phyloP scores from a whole-genome alignment of 2,113 vertebrate species.

The Pimephales promelas region DNA sequence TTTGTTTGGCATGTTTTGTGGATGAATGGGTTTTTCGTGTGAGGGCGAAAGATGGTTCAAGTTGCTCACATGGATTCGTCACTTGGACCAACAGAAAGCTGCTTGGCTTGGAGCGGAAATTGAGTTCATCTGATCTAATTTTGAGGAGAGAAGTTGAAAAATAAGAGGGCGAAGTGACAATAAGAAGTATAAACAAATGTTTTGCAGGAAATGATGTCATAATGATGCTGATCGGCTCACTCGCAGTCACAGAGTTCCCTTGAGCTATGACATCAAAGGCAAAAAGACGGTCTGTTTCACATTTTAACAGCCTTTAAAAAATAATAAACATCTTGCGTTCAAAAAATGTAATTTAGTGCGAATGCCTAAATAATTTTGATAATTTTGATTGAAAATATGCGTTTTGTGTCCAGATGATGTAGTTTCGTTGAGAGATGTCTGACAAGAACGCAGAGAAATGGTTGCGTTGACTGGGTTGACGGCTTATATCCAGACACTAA shows the following conservation, averaged over 20 bases:
- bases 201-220: too few species aligned
- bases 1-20: not conserved
- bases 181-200: too few species aligned
- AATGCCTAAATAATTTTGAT: not conserved
- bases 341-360: not conserved
- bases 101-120: not conserved
- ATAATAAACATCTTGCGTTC: not conserved
- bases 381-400: not conserved
- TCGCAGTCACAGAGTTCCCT: not conserved
- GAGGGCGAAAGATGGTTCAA: not conserved
- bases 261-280: not conserved
- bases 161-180: not conserved
- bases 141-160: not conserved
- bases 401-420: not conserved
- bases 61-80: not conserved
- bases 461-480: not conserved
- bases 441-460: not conserved
- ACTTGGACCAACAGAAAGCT: not conserved
- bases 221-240: too few species aligned
- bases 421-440: not conserved
- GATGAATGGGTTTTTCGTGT: not conserved
- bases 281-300: too few species aligned
- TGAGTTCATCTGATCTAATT: too few species aligned
- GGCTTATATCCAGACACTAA: not conserved
- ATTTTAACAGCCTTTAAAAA: not conserved